Evolutionary conservation across 2,888 invertebrate species (phyloP).

Genomic region (Dendrolimus pini): DNA sequence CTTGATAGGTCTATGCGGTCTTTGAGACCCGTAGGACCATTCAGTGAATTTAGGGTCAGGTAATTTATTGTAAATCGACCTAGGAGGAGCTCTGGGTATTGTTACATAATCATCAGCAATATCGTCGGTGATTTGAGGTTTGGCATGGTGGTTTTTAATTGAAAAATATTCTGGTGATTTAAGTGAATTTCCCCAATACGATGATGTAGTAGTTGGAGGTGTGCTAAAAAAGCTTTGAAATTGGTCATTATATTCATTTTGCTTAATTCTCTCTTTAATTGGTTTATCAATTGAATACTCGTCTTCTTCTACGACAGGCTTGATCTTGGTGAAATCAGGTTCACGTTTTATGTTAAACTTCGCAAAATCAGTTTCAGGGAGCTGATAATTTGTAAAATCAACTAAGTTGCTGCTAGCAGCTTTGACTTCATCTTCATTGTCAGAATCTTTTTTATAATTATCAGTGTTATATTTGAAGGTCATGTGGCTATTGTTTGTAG

Average conservation of each 20-base stretch:
- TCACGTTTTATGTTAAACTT: conserved; percentile 48
- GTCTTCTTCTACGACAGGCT: conserved; percentile 27
- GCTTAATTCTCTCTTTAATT: conserved; percentile 40
- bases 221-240: conserved; percentile 45
- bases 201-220: conserved; percentile 34
- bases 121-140: conserved; percentile 34
- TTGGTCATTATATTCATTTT: conserved; percentile 40
- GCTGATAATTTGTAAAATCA: conserved; percentile 41
- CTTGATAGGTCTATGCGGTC: conserved; percentile 37
- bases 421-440: conserved; percentile 43
- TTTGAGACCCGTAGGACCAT: conserved; percentile 34
- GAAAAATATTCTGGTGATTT: conserved; percentile 44
- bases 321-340: conserved; percentile 1
- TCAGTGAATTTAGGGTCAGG: conserved; percentile 37
- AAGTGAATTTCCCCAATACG: conserved; percentile 51
- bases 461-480: conserved; percentile 47
- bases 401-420: conserved; percentile 52
- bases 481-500: conserved; percentile 49
- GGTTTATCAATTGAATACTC: conserved; percentile 29
- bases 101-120: conserved; percentile 47
- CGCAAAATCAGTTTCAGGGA: conserved; percentile 40
- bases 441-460: conserved; percentile 38
- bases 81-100: conserved; percentile 52
- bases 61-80: conserved; percentile 33
- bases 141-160: conserved; percentile 37